Conservation (phyloP, 2,113 vertebrate genomes). For the Acrocephalus arundinaceus region DNA sequence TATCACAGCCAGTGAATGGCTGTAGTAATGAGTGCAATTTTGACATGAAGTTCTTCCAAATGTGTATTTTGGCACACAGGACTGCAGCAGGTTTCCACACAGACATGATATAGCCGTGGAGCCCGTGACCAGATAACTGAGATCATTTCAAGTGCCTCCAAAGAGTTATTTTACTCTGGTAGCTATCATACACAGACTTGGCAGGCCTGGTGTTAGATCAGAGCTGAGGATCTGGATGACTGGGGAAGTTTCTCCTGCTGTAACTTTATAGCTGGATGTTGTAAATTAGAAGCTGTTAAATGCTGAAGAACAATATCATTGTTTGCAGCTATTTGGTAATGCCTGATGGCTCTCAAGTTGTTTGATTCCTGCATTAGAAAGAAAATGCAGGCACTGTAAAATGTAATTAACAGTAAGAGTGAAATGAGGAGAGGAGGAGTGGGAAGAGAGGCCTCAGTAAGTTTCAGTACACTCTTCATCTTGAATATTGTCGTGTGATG, state of each 20-base stretch:
- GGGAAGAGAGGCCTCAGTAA: not conserved
- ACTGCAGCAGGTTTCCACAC: not conserved
- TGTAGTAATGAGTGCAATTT: not conserved
- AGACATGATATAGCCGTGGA: rapidly evolving
- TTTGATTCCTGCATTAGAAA: not conserved
- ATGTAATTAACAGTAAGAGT: not conserved
- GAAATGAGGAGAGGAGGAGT: not conserved
- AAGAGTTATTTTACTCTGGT: not conserved
- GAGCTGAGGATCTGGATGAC: not conserved
- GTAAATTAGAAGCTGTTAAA: not conserved
- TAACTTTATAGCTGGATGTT: not conserved
- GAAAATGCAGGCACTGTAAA: not conserved
- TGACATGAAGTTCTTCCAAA: not conserved
- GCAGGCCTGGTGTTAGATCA: not conserved
- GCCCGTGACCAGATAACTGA: not conserved
- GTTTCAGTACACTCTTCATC: not conserved
- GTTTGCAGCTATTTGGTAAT: not conserved
- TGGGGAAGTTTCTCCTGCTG: not conserved
- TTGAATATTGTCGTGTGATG: not conserved
- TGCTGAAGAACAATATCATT: not conserved
- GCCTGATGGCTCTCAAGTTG: not conserved
- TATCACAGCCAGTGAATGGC: not conserved
- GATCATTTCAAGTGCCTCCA: not conserved
- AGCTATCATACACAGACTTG: not conserved
- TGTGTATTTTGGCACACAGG: not conserved